Conservation (phyloP, 2,113 vertebrate genomes). For the Perca schrenkii region DNA sequence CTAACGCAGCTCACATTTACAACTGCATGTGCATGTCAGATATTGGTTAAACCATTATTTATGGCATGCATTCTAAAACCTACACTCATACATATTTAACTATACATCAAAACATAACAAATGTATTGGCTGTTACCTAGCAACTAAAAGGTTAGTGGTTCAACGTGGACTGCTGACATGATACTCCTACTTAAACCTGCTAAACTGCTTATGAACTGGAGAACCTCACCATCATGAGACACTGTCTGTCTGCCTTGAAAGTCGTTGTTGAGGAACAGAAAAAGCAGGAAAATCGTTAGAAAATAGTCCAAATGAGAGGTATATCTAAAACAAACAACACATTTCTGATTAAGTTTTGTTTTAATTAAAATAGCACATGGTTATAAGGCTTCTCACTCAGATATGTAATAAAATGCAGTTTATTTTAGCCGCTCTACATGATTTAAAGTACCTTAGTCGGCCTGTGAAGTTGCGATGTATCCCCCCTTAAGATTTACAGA, state of each 20-base stretch:
- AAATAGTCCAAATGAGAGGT: background rate
- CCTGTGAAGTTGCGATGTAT: constrained; percentile 38
- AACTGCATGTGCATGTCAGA: background rate
- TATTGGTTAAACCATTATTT: background rate
- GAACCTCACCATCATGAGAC: background rate
- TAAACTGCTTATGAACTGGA: background rate
- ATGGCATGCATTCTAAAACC: background rate
- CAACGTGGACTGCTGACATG: constrained; percentile 3
- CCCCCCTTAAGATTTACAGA: constrained; percentile 15
- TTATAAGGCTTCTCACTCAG: background rate
- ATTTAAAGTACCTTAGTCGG: constrained; percentile 24
- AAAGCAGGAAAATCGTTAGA: rapidly evolving
- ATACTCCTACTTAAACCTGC: background rate
- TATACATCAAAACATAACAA: constrained; percentile 5
- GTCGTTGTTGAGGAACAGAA: background rate
- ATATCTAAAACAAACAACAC: background rate
- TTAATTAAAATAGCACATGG: background rate
- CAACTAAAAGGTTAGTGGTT: constrained; percentile 27
- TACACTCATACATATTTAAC: background rate
- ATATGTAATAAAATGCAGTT: background rate
- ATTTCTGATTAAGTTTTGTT: background rate
- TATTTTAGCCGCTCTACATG: constrained; percentile 8
- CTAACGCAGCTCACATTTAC: background rate
- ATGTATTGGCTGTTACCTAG: background rate
- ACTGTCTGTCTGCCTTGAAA: background rate